Percentiles rank a stretch among this genome's conserved stretches.
These are phyloP conservation scores for Hirtodrosophila trivittata DNA, from an alignment of 2,888 invertebrate species.

Conservation along the genomic window DNA sequence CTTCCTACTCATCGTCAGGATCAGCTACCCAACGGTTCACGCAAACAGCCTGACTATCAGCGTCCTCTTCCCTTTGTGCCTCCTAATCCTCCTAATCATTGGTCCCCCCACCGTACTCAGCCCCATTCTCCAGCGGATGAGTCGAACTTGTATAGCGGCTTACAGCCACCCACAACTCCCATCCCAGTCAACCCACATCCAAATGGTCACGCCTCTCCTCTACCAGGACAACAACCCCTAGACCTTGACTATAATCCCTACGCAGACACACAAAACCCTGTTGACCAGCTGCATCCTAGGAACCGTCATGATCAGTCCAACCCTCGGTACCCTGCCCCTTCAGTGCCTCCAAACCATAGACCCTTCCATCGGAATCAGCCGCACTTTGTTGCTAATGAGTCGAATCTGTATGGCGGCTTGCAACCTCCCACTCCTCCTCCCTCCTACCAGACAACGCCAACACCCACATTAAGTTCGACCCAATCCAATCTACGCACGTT, in stretches of 20 bases:
- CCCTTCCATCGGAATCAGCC: constrained; percentile 17
- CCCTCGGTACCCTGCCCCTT: not conserved
- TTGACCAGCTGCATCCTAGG: not conserved
- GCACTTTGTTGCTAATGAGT: constrained; percentile 29
- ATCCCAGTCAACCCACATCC: not conserved
- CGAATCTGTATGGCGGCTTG: constrained; percentile 56
- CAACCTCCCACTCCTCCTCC: constrained; percentile 32
- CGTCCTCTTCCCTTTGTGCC: not conserved
- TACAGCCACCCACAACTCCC: constrained; percentile 53
- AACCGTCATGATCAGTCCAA: not conserved
- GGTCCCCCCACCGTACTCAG: not conserved
- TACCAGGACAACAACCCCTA: constrained; percentile 36
- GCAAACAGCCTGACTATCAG: constrained; percentile 5
- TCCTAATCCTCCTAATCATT: constrained; percentile 7
- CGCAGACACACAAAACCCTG: constrained; percentile 10
- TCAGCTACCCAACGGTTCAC: constrained; percentile 28
- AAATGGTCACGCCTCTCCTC: constrained; percentile 13
- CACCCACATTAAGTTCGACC: constrained; percentile 7
- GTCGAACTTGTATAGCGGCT: constrained; percentile 53
- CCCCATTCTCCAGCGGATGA: constrained; percentile 4
- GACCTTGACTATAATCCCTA: constrained; percentile 34
- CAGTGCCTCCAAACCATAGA: constrained; percentile 18
- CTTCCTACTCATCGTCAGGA: too few species aligned
- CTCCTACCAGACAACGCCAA: constrained; percentile 1
- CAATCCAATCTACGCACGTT: constrained; percentile 51